Percentiles rank a stretch among this genome's conserved stretches.
Conservation (phyloP, 2,888 invertebrate genomes). For the Luperina testacea region DNA sequence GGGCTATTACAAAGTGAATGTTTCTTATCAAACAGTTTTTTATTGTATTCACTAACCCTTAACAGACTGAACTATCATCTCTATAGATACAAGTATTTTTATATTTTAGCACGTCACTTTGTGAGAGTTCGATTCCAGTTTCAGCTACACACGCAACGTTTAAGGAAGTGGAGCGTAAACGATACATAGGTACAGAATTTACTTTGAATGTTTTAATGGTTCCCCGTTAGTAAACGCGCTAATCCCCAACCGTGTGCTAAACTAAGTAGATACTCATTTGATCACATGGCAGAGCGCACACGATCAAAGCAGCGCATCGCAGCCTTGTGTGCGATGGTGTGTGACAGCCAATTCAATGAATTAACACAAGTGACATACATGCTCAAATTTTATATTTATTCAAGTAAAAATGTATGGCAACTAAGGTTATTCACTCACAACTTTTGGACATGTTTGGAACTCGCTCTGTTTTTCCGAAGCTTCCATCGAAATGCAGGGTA, state of each 20-base stretch:
- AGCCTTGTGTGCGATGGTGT: conserved; percentile 82
- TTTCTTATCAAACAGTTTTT: conserved; percentile 47
- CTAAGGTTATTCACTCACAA: conserved; percentile 40
- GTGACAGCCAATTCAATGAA: conserved; percentile 84
- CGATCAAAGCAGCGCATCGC: conserved; percentile 84
- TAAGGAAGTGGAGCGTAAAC: conserved; percentile 45
- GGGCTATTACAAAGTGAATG: conserved; percentile 38
- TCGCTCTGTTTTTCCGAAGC: conserved; percentile 41
- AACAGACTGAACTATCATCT: conserved; percentile 4
- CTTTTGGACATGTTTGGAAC: conserved; percentile 30
- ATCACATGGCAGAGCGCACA: conserved; percentile 86
- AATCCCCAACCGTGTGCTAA: conserved; percentile 72
- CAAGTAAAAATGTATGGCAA: conserved; percentile 54
- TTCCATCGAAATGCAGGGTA: conserved; percentile 36
- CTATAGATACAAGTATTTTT: background rate
- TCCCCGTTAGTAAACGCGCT: conserved; percentile 69
- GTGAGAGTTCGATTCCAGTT: conserved; percentile 9
- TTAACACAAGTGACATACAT: conserved; percentile 84
- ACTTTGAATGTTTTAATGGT: conserved; percentile 63
- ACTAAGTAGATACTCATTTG: conserved; percentile 81
- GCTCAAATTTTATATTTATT: conserved; percentile 72
- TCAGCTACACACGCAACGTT: conserved; percentile 18
- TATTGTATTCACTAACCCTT: conserved; percentile 29
- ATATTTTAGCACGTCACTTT: background rate
- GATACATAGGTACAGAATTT: conserved; percentile 57